phyloP scores from a whole-genome alignment of 2,113 vertebrate genomes.

The Astur gentilis region DNA sequence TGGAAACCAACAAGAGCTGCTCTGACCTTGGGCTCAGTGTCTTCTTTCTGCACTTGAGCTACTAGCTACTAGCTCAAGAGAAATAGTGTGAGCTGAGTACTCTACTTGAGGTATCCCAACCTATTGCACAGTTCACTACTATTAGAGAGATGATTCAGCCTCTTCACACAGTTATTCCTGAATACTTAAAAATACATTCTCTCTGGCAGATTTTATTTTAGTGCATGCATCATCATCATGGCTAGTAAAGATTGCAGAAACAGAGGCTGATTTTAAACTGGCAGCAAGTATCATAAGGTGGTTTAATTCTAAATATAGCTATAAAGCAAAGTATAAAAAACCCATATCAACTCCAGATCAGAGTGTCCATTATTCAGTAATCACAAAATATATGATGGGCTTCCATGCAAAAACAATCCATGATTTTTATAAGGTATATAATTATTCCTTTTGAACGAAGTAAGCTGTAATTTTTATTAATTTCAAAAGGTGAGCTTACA shows the following conservation, averaged over 20 bases:
- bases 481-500: neutral
- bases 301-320: neutral
- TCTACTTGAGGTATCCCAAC: neutral
- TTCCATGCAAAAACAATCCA: neutral
- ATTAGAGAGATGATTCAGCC: slow-evolving; percentile 10
- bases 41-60: neutral
- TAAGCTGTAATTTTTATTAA: neutral
- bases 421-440: neutral
- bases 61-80: neutral
- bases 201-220: neutral
- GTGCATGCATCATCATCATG: neutral
- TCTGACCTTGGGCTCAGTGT: neutral
- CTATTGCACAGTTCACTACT: neutral
- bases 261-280: neutral
- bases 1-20: neutral
- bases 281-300: neutral
- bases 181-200: slow-evolving; percentile 15
- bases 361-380: neutral
- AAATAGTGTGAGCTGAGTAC: neutral
- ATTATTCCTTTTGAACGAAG: neutral
- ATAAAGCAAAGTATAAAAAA: neutral
- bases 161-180: neutral
- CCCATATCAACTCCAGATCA: neutral
- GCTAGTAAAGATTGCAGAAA: neutral
- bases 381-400: neutral